Base-by-base conservation (phyloP, 2,113 vertebrate genomes). In the Python bivittatus region DNA sequence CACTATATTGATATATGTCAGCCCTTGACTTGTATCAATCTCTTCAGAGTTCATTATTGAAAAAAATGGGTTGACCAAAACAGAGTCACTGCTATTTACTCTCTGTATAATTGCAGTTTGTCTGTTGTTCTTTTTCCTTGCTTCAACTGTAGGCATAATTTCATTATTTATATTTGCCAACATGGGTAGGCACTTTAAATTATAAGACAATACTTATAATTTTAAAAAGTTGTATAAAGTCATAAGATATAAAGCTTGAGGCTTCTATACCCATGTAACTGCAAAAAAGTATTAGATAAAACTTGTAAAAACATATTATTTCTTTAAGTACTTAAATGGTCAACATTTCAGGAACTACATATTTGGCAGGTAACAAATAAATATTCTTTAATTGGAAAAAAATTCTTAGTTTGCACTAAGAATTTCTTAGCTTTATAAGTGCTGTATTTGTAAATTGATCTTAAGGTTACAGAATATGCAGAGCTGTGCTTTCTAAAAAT, bases 361-460 rank as follows among this genome's bases (percentile, higher is more conserved):
- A 54, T 89, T 64, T 72, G 3, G 23, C 48, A 33, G 15, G 42
- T 89, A 42, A 2, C 15, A 48, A 27, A n/a, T 33, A 56, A 56
- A 89, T 5, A 54, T 25, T 38, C 7, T 79, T 42, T 90, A 22
- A 23, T 23, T 53, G 38, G 22, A 17, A 8, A 44, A 3, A 38
- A 0, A 0, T 17, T 1, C 4, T 12, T 33, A 12, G 72, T 29
- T 42, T 33, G 1, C 25, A 79, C 33, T 42, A 38, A 79, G 72
- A 79, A 79, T 2, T 0, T 42, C 33, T 61, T 84, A 48, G 0
- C 6, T 54, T 23, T 22, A 1, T 15, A 0, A 4, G 54, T 9
- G 22, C 6, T 2, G 3, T 0, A 48, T 0, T 33, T 1, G 20
- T 0, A 17, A 25, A 25, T 1, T 0, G 0, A 87, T n/a, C 29